A percentile compares a stretch with the other conserved stretches of the same genome.
phyloP scores from a whole-genome alignment of 2,888 invertebrate species.

The Pyrrhosoma nymphula region DNA sequence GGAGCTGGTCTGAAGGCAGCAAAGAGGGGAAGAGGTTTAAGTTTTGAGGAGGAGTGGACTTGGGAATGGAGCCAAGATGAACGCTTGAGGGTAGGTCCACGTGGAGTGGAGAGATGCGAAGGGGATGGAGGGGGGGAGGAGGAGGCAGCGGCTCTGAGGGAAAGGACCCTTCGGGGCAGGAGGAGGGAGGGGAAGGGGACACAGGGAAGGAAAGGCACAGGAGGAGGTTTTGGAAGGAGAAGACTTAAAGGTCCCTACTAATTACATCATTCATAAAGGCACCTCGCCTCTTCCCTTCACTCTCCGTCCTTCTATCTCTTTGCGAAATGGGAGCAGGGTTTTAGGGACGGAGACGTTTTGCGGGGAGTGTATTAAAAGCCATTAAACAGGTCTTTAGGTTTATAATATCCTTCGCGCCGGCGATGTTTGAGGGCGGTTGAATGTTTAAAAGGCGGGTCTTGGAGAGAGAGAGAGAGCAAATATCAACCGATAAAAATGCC shows the following conservation, averaged over 20 bases:
- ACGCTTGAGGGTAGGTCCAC: constrained; percentile 19
- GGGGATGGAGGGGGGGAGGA: background rate
- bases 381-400: constrained; percentile 34
- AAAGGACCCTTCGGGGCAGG: background rate
- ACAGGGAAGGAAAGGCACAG: background rate
- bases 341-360: background rate
- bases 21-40: background rate
- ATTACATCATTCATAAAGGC: constrained; percentile 49
- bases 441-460: background rate
- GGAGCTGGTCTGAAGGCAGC: background rate
- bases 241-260: background rate
- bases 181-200: background rate
- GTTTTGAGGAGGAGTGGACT: constrained; percentile 40
- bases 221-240: background rate
- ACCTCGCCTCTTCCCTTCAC: background rate
- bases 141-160: background rate
- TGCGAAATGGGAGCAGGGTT: background rate
- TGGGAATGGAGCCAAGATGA: constrained; percentile 33
- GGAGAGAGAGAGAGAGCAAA: background rate
- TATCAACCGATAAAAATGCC: background rate
- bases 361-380: constrained; percentile 22
- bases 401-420: background rate
- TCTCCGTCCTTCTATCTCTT: background rate
- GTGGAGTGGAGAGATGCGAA: background rate
- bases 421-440: background rate